Conservation (phyloP, 2,797 vertebrate species). For the Zenarchopterus dispar region DNA sequence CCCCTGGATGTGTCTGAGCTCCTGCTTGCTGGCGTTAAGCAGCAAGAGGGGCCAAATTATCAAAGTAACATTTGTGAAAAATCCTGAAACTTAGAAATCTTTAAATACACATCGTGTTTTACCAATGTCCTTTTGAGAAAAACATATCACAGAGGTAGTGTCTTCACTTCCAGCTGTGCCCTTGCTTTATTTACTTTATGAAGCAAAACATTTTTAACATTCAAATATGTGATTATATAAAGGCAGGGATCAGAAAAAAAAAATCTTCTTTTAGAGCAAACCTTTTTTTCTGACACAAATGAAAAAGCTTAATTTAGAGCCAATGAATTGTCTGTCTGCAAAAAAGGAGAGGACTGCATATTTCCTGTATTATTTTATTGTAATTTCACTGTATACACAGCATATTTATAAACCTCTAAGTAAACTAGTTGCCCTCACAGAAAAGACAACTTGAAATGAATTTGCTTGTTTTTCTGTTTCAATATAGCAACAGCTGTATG, state of each 20-base stretch:
- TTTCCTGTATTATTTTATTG: too few species aligned
- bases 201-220: background rate
- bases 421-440: too few species aligned
- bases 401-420: too few species aligned
- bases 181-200: background rate
- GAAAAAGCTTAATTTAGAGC: too few species aligned
- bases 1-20: conserved; percentile 28
- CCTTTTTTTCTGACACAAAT: too few species aligned
- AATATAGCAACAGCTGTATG: conserved; percentile 94
- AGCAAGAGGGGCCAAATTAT: conserved; percentile 44
- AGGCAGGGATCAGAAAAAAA: too few species aligned
- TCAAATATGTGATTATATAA: too few species aligned
- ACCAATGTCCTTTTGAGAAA: background rate
- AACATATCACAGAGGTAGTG: background rate
- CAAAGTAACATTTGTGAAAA: conserved; percentile 25
- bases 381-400: too few species aligned
- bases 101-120: background rate
- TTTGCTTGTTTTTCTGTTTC: conserved; percentile 42
- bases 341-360: too few species aligned
- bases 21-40: conserved; percentile 19
- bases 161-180: background rate
- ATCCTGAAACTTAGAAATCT: conserved; percentile 12
- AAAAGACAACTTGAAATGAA: background rate
- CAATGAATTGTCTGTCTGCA: too few species aligned
- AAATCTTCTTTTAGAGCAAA: too few species aligned